Base-by-base conservation (phyloP, 2,888 invertebrate genomes). In the Agrochola lychnidis region DNA sequence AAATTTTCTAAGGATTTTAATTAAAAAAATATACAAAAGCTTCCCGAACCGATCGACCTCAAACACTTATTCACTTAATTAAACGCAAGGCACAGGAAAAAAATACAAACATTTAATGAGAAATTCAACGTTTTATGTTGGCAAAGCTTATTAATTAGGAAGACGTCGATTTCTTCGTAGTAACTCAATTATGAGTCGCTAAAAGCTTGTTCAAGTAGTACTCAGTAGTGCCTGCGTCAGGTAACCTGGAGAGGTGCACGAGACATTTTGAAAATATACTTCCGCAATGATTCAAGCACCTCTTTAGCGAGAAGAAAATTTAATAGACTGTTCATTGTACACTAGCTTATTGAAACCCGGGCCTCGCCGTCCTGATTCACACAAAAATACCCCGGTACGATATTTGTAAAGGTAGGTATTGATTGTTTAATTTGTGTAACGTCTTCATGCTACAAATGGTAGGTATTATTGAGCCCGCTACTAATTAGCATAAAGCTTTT, bases 401-500 rank as follows among this genome's bases (percentile, higher is more conserved):
- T 56, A 48, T 53, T 76, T 53, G 22, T 51, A 71, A 71, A 64
- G 48, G 45, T 25, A 70, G 59, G 19, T 73, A 84, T 74, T 30
- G 71, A 78, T 71, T 70, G 63, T 59, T 67, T 71, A 73, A 78
- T 69, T 81, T 76, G 30, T 85, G 63, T 73, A 64, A 71, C 63
- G 67, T 84, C 68, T 68, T 76, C 30, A 72, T 22, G 53, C 56
- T 48, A 78, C 70, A 59, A 45, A 48, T 62, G 59, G 64, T n/a
- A 70, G 30, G 59, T 61, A 71, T 48, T 64, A 72, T 69, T 79
- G 82, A 78, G 75, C 84, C 78, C 76, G 78, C 77, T 74, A 73
- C 87, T 92, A 92, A 94, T 94, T 93, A 93, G 90, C 92, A 89
- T 91, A 92, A 89, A 91, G 92, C 92, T 90, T 91, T 90, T 83